Conservation (phyloP, 2,888 invertebrate genomes). For the Prosopocoilus inquinatus region DNA sequence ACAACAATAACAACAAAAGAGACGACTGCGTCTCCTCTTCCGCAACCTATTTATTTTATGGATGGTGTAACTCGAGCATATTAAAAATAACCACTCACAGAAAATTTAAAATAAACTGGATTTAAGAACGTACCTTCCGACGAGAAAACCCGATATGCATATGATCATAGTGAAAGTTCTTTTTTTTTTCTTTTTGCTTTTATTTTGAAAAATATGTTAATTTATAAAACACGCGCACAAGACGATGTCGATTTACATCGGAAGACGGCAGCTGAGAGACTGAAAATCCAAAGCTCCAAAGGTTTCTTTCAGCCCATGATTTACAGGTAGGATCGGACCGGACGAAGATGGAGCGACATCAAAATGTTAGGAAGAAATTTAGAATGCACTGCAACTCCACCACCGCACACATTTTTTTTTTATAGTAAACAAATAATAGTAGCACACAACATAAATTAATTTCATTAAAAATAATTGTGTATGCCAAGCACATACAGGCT, state of each 20-base stretch:
- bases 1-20: no score
- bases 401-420: neutral
- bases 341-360: slow-evolving; percentile 29
- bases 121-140: slow-evolving; percentile 51
- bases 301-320: slow-evolving; percentile 33
- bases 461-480: no score
- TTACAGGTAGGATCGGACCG: slow-evolving; percentile 42
- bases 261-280: slow-evolving; percentile 43
- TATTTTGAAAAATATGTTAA: slow-evolving; percentile 1
- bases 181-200: no score
- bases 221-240: neutral
- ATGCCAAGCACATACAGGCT: no score
- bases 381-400: slow-evolving; percentile 10
- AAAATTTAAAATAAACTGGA: slow-evolving; percentile 18
- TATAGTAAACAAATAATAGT: no score
- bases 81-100: neutral
- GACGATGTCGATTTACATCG: slow-evolving; percentile 28
- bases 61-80: no score
- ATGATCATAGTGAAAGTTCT: slow-evolving; percentile 53
- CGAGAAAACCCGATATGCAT: slow-evolving; percentile 61
- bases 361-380: slow-evolving; percentile 21
- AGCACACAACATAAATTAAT: no score
- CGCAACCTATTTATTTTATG: no score
- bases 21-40: no score
- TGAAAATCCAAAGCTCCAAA: slow-evolving; percentile 38